Conservation (phyloP, 2,113 vertebrate genomes). For the Bostrychus sinensis region DNA sequence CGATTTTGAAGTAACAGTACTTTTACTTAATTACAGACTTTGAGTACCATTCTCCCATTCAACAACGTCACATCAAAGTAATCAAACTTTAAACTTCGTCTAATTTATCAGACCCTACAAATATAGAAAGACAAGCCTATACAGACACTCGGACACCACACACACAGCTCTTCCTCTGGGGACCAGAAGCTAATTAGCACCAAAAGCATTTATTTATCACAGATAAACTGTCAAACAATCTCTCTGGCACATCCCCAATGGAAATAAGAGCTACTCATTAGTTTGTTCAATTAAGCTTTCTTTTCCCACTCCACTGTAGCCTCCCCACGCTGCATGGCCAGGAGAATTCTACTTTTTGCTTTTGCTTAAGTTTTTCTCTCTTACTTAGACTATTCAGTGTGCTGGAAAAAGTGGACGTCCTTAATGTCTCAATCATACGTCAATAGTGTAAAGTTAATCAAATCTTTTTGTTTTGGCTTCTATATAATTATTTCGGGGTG, state of each 20-base stretch:
- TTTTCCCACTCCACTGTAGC: constrained; percentile 65
- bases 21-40: no score
- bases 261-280: constrained; percentile 82
- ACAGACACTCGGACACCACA: constrained; percentile 69
- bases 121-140: constrained; percentile 38
- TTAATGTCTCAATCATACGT: constrained; percentile 22
- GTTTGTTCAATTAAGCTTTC: constrained; percentile 82
- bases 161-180: constrained; percentile 67
- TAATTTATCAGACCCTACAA: constrained; percentile 13
- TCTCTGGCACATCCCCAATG: constrained; percentile 77
- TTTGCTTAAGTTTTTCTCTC: constrained; percentile 55
- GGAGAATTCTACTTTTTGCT: constrained; percentile 60
- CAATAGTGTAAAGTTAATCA: constrained; percentile 12
- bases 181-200: constrained; percentile 78
- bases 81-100: constrained; percentile 3
- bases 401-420: constrained; percentile 17
- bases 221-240: constrained; percentile 85
- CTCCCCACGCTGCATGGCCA: constrained; percentile 44
- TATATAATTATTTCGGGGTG: no score
- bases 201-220: constrained; percentile 84
- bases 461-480: no score
- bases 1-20: no score
- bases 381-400: constrained; percentile 40
- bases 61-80: background rate
- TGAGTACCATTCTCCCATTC: no score